Evolutionary conservation across 2,113 vertebrate genomes (phyloP), one percentile per base, ranked within the genome.

Genomic region (Mus spicilegus): DNA sequence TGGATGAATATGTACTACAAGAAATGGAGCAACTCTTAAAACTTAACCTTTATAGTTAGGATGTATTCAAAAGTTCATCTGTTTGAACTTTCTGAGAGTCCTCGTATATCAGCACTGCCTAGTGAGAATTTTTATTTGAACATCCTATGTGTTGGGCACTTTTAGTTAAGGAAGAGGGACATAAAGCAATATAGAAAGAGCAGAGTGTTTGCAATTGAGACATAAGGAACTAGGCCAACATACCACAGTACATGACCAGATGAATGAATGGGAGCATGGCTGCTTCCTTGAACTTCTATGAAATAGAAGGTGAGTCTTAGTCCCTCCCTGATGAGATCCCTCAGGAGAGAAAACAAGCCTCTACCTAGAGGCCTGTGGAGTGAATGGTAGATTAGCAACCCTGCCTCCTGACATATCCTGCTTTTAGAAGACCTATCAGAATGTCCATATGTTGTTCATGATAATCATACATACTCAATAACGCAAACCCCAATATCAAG

Each of bases 71-170:
- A 95, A 96, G 16, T 65, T 36, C 20, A 93, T 90, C 46, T 46
- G 81, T 49, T 81, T 97, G 86, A 24, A 91, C 87, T 93, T 91
- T 94, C 78, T 46, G 67, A 77, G 72, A 92, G 87, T 54, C 30
- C 46, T 82, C 89, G 13, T 81, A 30, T 56, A 46, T 87, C 80
- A 67, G 58, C 54, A 77, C 39, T 92, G 87, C 76, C 72, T 51
- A 54, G 76, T 91, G 73, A 58, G 61, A 12, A 42, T 88, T 82
- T 72, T 95, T 46, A 17, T 69, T 89, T 84, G 49, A 89, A 75
- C 49, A 80, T 42, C 16, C 22, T 92, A 39, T 10, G 54, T 96
- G n/a, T 49, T 89, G 9, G 36, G 58, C n/a, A 95, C 51, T 49
- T 93, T 91, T 22, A 2, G 22, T 90, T 46, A 65, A 36, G n/a